A percentile compares a stretch with the other conserved stretches of the same genome.
phyloP scores from a whole-genome alignment of 1,140 invertebrate species.

The Listronotus bonariensis region DNA sequence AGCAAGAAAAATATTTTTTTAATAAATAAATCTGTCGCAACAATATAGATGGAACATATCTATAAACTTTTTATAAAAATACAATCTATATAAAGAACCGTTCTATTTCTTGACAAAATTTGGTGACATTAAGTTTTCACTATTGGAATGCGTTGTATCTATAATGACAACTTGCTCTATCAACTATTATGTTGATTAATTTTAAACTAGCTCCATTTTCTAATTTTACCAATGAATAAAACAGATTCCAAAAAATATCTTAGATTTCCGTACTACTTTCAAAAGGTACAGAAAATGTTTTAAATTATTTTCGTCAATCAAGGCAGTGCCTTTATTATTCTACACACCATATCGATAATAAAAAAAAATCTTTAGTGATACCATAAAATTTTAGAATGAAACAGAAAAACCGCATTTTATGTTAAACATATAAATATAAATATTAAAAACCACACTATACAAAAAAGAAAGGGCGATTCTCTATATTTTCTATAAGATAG shows the following conservation, averaged over 20 bases:
- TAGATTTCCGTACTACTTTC: not conserved
- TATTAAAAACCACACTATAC: too few relatives aligned
- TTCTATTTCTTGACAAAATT: slow-evolving; percentile 13
- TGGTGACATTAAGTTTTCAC: not conserved
- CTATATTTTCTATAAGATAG: too few relatives aligned
- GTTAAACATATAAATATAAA: too few relatives aligned
- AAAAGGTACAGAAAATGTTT: not conserved
- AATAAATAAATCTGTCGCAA: too few relatives aligned
- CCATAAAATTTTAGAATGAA: too few relatives aligned
- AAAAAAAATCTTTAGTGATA: too few relatives aligned
- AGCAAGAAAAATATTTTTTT: too few relatives aligned
- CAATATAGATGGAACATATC: too few relatives aligned
- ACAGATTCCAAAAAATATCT: not conserved
- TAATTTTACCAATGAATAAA: slow-evolving; percentile 11
- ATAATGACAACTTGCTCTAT: slow-evolving; percentile 2
- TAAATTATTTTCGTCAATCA: slow-evolving; percentile 3
- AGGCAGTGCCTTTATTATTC: too few relatives aligned
- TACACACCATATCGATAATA: too few relatives aligned
- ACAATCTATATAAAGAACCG: slow-evolving; percentile 23
- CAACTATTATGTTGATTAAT: not conserved
- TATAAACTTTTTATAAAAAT: slow-evolving; percentile 26
- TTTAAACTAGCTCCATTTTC: slow-evolving; percentile 3
- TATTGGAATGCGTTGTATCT: slow-evolving; percentile 1
- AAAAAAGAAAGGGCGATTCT: too few relatives aligned
- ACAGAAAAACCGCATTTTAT: too few relatives aligned